Base-by-base conservation (phyloP, 2,113 vertebrate species). In the Paedocypris sp. region DNA sequence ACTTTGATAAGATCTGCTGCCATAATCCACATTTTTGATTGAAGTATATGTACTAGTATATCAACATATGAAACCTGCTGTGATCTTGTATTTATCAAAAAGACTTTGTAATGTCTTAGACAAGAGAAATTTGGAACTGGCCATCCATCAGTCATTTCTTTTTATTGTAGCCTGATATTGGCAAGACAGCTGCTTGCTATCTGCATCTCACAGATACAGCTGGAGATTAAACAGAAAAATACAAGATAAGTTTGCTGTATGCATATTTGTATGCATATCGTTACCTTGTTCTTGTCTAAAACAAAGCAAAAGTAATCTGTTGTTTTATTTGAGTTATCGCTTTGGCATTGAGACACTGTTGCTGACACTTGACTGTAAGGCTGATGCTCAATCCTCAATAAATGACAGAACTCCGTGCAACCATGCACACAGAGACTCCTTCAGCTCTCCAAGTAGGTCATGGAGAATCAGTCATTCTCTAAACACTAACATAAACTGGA, bases 401-500 rank as follows among this genome's bases (percentile, higher is more conserved):
- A 41, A 29, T 25, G 51, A 58, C 60, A 45, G 60, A 11, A 18
- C 26, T 60, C 38, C n/a, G 31, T 22, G 38, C 46, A 65, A 18
- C 43, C n/a, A 6, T 49, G 57, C 42, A 50, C 56, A 26, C 20
- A 22, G 23, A 19, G 41, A 4, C 38, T 26, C 16, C 10, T 61
- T 45, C 13, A 50, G 22, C 42, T 50, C 47, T 43, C 22, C 36
- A 62, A 62, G 32, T 66, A 62, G 59, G 46, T 67, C 52, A 67
- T 41, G 52, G 47, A 36, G 41, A 71, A 47, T 51, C 62, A 64
- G 47, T 6, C 23, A 47, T 15, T 58, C 35, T 50, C 46, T 33
- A 70, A 70, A 70, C 57, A 66, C 57, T 50, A 51, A 48, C 36
- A 42, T 51, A 49, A 48, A 43, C 47, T 61, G 64, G 46, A 49